Base-by-base conservation (phyloP, 2,113 vertebrate genomes). In the Embiotoca jacksoni region DNA sequence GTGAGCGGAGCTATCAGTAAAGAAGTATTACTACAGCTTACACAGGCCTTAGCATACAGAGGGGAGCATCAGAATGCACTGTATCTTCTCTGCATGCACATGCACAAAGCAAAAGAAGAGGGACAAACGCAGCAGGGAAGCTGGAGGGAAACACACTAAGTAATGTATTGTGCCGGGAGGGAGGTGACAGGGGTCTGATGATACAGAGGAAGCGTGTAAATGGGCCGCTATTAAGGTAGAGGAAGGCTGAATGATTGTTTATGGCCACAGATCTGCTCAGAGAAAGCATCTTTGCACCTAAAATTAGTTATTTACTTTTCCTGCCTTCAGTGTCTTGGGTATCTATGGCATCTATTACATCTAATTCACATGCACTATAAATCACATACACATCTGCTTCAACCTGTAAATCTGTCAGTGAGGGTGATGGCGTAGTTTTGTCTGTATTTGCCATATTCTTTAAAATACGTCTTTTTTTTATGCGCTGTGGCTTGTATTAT, bases 11-110 rank as follows among this genome's bases (percentile, higher is more conserved):
- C 78, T 88, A 81, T 87, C 87, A 80, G 76, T 83, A 80, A 88
- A 82, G 84, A 85, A 75, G 78, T 76, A 88, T 83, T 83, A 83
- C 78, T 81, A 77, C 72, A 83, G 81, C 84, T 84, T 85, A 82
- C 82, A 83, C 74, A 80, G 73, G 85, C 77, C 86, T 84, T 68
- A 75, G 81, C 64, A 79, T 83, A 82, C 70, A 84, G 72, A 82
- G 37, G 60, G 56, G 57, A 80, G 62, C 72, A 65, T 84, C 84
- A 67, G 35, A 69, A 84, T 74, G 68, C 66, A 61, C 36, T 62
- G 74, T 83, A 70, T 90, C 68, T 55, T 55, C 56, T 35, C 69
- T 65, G 76, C 70, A 65, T 65, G 30, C 70, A 58, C 76, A 75
- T 75, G 60, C 73, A 89, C 57, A 74, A 79, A 83, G 85, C 68